A percentile compares a stretch with the other conserved stretches of the same genome.
Conservation (phyloP, 2,113 vertebrate species). For the Ammodytes marinus region DNA sequence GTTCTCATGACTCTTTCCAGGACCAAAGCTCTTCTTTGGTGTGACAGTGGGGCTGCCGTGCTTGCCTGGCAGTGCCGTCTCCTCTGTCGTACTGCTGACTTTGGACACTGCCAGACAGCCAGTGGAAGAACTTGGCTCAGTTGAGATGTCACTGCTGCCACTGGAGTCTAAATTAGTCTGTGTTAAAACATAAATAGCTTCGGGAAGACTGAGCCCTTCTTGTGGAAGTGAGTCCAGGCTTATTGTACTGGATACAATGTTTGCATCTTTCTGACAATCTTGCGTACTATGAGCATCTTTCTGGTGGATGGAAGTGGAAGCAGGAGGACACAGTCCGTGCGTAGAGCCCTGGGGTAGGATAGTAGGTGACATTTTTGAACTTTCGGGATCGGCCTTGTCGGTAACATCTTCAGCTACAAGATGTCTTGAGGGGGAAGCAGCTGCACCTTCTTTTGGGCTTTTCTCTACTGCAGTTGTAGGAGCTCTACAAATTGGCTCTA, state of each 20-base stretch:
- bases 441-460: background rate
- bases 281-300: conserved; percentile 6
- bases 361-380: background rate
- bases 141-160: background rate
- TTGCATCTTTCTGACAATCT: conserved; percentile 56
- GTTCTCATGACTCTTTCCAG: conserved; percentile 67
- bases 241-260: conserved; percentile 80
- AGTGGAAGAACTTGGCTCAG: conserved; percentile 35
- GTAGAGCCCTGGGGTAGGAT: conserved; percentile 15
- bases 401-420: background rate
- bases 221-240: conserved; percentile 63
- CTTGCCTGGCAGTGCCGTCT: conserved; percentile 5
- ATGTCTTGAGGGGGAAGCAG: background rate
- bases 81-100: conserved; percentile 71
- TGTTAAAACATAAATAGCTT: conserved; percentile 63
- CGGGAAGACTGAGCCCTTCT: conserved; percentile 66
- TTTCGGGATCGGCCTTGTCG: background rate
- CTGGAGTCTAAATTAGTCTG: conserved; percentile 12
- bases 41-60: conserved; percentile 25
- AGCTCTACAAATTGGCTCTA: background rate
- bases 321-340: conserved; percentile 8
- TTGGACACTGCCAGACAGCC: conserved; percentile 56
- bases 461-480: background rate
- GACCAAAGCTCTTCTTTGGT: conserved; percentile 58
- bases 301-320: background rate